Evolutionary conservation across 1,140 invertebrate species (phyloP).

Genomic region (Atopsyche davidsoni): DNA sequence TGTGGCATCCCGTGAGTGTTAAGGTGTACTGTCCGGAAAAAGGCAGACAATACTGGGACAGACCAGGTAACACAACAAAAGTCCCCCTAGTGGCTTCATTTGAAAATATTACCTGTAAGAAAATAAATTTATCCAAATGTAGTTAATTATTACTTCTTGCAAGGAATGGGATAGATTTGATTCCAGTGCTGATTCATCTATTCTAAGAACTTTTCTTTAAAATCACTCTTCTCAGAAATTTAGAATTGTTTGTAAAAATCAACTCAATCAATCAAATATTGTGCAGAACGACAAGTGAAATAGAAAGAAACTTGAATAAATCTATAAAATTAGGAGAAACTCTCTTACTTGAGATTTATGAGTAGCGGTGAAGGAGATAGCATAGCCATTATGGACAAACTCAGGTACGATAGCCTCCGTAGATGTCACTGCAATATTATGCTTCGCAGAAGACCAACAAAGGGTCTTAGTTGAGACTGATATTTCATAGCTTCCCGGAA

Average conservation of each 20-base stretch:
- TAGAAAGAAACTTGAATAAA: background rate
- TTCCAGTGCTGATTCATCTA: no score
- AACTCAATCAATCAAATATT: no score
- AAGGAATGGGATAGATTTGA: no score
- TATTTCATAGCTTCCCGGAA: slow-evolving; percentile 77
- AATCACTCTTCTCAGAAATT: no score
- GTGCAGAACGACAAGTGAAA: no score
- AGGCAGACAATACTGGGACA: slow-evolving; percentile 54
- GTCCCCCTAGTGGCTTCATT: slow-evolving; percentile 30
- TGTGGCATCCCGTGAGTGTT: slow-evolving; percentile 75
- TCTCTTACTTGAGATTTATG: slow-evolving; percentile 59
- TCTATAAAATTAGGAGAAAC: no score
- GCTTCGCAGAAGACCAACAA: slow-evolving; percentile 66
- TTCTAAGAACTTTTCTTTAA: no score
- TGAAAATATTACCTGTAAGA: slow-evolving; percentile 37
- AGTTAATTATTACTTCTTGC: no score
- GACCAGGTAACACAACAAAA: slow-evolving; percentile 31
- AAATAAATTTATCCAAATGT: slow-evolving; percentile 3
- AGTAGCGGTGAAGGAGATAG: slow-evolving; percentile 59
- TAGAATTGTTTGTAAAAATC: no score
- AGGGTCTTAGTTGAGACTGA: slow-evolving; percentile 57
- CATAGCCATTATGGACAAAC: slow-evolving; percentile 73
- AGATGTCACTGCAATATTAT: slow-evolving; percentile 60
- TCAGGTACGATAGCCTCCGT: slow-evolving; percentile 58
- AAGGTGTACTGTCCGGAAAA: slow-evolving; percentile 67